Evolutionary conservation across 2,888 invertebrate genomes (phyloP), one percentile per base, ranked within the genome.

Genomic region (Willowsia nigromaculata): DNA sequence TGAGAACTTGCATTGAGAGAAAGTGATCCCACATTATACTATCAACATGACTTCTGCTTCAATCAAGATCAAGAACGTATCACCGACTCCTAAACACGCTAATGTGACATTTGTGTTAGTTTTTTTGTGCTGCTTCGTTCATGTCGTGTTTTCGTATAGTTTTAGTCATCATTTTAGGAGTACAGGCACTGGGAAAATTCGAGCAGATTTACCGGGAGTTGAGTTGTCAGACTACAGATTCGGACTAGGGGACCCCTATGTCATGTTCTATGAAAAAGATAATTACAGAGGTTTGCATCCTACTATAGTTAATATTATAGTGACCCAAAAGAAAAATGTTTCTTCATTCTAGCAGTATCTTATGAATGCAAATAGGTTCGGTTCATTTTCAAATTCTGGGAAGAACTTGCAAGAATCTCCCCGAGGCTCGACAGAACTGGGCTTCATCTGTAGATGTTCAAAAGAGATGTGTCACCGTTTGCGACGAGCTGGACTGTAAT

Each of bases 401-500:
- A 22, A 89, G 43, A 33, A 50, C 47, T 6, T 91, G 91, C 33
- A 91, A 65, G 22, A 91, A 91, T 50, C 50, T 91, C 25, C 74
- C 78, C 5, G 82, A 85, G n/a, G 22, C 18, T 0, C 62, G 81
- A 7, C 65, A 82, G 5, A 65, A 88, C 40, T 91, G 91, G 91
- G 91, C 91, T 30, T 90, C 90, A 13, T 91, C 91, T 0, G 53
- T 91, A 0, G 88, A 91, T 59, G 83, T 90, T n/a, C 88, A 91
- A 53, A 71, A 30, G 27, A 47, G 90, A 22, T 91, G 91, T 53
- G 81, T 91, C 22, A 89, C 82, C 1, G 47, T 91, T 18, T 91
- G 91, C 30, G 90, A 90, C 2, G 74, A 85, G 13, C 5, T 65
- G n/a, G 88, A 91, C 50, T 91, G 91, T 18, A 43, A 15, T 18